phyloP scores from a whole-genome alignment of 2,113 vertebrate genomes.

The Chionis minor region DNA sequence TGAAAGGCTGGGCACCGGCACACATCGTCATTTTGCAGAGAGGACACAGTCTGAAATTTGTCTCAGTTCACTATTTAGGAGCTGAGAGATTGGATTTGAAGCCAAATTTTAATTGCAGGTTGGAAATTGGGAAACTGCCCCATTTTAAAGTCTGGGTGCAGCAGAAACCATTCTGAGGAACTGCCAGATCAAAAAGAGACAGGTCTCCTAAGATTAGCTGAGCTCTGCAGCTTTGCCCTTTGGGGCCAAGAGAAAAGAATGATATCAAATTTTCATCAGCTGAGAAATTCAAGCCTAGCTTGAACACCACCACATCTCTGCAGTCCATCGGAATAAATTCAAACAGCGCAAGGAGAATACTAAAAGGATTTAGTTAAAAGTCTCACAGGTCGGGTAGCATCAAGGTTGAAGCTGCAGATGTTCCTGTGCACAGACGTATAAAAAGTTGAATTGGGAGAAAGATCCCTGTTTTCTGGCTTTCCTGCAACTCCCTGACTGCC shows the following conservation, averaged over 20 bases:
- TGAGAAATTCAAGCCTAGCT: background rate
- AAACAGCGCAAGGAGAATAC: background rate
- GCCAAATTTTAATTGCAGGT: background rate
- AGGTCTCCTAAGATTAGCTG: background rate
- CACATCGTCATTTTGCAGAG: accelerated
- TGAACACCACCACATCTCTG: background rate
- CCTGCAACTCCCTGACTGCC: background rate
- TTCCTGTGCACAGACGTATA: background rate
- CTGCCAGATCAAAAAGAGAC: background rate
- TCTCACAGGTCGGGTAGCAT: background rate
- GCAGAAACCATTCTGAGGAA: background rate
- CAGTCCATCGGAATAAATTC: background rate
- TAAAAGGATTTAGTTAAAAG: background rate
- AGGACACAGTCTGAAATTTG: background rate
- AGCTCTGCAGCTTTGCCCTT: background rate
- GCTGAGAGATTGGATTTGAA: background rate
- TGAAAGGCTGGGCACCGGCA: background rate
- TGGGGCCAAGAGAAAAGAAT: background rate
- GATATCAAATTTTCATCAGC: conserved; percentile 16
- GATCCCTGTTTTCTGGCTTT: background rate
- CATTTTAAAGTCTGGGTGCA: background rate
- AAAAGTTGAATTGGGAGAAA: background rate
- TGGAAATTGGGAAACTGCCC: background rate
- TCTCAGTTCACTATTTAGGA: background rate
- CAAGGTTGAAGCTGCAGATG: background rate